Percentiles rank a stretch among this genome's conserved stretches.
Evolutionary conservation across 2,113 vertebrate genomes (phyloP).

Genomic region (Clarias batrachus): DNA sequence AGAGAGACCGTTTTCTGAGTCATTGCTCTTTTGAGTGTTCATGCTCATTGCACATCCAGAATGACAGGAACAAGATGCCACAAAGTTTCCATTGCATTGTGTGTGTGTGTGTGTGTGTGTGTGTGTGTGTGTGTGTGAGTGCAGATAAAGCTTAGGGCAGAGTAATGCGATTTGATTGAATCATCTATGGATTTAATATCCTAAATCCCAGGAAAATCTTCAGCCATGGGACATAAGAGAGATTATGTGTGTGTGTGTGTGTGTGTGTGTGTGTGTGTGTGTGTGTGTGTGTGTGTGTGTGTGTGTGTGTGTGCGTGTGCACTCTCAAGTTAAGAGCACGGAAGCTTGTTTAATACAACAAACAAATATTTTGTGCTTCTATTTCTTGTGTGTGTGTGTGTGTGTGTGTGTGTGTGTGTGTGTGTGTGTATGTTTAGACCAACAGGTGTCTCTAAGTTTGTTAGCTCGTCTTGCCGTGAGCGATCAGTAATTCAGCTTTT

Average conservation of each 20-base stretch:
- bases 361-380: neutral
- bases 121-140: conserved; percentile 1
- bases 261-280: conserved; percentile 32
- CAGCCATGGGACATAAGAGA: conserved; percentile 58
- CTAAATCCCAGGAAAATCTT: conserved; percentile 70
- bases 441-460: conserved; percentile 35
- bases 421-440: conserved; percentile 3
- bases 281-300: conserved; percentile 49
- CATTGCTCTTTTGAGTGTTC: conserved; percentile 7
- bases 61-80: neutral
- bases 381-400: neutral
- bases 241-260: conserved; percentile 60
- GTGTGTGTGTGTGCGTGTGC: neutral
- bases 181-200: conserved; percentile 79
- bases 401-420: neutral
- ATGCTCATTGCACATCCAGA: neutral
- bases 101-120: conserved; percentile 17
- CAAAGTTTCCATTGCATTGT: neutral
- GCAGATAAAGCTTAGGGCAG: conserved; percentile 32
- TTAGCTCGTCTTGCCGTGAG: conserved; percentile 22
- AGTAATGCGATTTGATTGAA: conserved; percentile 72
- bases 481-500: conserved; percentile 51
- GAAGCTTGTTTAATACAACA: neutral
- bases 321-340: neutral
- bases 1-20: conserved; percentile 32